These are phyloP conservation scores for Hirundo rustica DNA, from an alignment of 2,797 vertebrate genomes.

Conservation along the genomic window DNA sequence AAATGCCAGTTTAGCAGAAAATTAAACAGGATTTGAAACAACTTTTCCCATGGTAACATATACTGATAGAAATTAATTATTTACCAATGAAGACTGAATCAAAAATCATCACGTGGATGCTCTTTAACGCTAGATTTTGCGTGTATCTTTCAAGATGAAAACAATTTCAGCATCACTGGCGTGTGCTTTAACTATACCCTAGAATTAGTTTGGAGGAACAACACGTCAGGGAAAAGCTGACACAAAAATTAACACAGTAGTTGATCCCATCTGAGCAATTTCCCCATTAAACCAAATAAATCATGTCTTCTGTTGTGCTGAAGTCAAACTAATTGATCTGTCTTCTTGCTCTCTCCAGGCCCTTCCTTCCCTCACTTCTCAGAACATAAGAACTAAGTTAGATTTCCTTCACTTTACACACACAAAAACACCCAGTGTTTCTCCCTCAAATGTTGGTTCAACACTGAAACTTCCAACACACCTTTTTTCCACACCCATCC, in stretches of 20 bases:
- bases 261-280: not conserved
- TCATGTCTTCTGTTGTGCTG: not conserved
- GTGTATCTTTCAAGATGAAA: not conserved
- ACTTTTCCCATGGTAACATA: conserved; percentile 8
- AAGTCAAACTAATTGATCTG: not conserved
- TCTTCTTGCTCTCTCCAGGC: not conserved
- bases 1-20: conserved; percentile 14
- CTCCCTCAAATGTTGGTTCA: not conserved
- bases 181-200: not conserved
- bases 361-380: not conserved
- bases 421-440: not conserved
- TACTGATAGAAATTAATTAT: conserved; percentile 5
- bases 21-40: conserved; percentile 8
- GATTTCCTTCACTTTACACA: not conserved
- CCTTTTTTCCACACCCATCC: not conserved
- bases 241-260: not conserved
- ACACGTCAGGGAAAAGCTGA: not conserved
- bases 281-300: not conserved
- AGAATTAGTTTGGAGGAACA: not conserved
- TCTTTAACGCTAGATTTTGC: not conserved
- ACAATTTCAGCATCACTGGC: not conserved
- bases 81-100: not conserved
- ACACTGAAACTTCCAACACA: not conserved
- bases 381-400: not conserved
- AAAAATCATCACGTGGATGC: not conserved